A percentile compares a stretch with the other conserved stretches of the same genome.
Evolutionary conservation across 2,797 vertebrate genomes (phyloP).

Genomic region (Silurus aristotelis): DNA sequence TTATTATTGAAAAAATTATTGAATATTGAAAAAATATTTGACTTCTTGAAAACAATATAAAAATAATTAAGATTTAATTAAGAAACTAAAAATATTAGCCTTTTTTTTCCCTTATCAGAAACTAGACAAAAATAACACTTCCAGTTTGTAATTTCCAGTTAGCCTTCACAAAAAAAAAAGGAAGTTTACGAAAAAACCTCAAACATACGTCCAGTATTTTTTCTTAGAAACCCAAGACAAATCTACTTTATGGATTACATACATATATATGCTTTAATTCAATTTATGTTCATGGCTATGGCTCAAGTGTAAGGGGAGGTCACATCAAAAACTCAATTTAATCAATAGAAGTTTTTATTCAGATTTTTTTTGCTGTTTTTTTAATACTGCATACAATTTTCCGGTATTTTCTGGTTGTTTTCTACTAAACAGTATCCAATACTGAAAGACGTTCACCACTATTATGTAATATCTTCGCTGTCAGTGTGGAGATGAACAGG

Average conservation of each 20-base stretch:
- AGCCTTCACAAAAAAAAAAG: not conserved
- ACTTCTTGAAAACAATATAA: too few species aligned
- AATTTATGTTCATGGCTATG: too few species aligned
- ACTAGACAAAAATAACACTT: not conserved
- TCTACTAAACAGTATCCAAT: too few species aligned
- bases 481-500: not conserved
- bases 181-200: not conserved
- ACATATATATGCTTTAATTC: too few species aligned
- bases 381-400: too few species aligned
- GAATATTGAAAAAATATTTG: not conserved
- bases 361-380: too few species aligned
- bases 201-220: not conserved
- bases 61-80: too few species aligned
- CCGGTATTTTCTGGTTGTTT: too few species aligned
- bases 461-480: not conserved
- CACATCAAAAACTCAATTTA: too few species aligned
- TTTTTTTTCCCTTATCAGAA: not conserved
- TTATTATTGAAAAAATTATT: not conserved
- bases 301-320: too few species aligned
- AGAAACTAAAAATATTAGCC: too few species aligned
- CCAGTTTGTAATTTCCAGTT: not conserved
- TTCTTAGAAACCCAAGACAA: slow-evolving; percentile 6
- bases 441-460: not conserved
- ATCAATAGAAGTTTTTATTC: too few species aligned
- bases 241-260: not conserved